These are phyloP conservation scores for Brachionus paranguensis DNA, from an alignment of 1,140 invertebrate genomes.

Conservation along the genomic window DNA sequence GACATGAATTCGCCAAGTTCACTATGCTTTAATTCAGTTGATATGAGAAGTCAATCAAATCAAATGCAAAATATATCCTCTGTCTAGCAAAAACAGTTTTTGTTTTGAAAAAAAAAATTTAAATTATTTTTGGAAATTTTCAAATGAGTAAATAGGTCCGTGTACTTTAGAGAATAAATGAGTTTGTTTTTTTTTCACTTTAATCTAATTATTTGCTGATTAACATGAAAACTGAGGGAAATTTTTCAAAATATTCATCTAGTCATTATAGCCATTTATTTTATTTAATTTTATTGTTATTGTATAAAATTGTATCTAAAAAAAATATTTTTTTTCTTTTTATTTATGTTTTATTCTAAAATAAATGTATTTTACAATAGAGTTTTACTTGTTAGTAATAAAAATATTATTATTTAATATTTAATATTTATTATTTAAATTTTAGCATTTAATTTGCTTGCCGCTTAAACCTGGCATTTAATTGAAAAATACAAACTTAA, in stretches of 20 bases:
- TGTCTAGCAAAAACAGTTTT: neutral
- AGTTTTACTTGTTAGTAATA: too few species aligned
- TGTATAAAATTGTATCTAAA: neutral
- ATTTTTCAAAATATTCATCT: neutral
- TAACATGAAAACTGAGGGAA: neutral
- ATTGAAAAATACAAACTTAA: too few species aligned
- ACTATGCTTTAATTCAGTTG: neutral
- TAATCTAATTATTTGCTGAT: neutral
- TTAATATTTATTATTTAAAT: too few species aligned
- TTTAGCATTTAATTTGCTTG: too few species aligned
- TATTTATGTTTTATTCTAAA: neutral
- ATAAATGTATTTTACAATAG: neutral
- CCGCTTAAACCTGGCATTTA: too few species aligned
- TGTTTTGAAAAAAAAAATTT: neutral
- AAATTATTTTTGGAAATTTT: neutral
- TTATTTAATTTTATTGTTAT: neutral
- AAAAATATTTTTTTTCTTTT: neutral
- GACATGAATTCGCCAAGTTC: constrained; percentile 12
- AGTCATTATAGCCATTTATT: neutral
- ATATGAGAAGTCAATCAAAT: constrained; percentile 18
- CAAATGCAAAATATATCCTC: constrained; percentile 26
- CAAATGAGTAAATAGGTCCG: neutral
- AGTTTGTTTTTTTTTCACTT: neutral
- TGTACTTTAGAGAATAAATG: neutral
- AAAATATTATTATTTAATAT: too few species aligned